Conservation (phyloP, 2,797 vertebrate species). For the Threskiornis aethiopicus region DNA sequence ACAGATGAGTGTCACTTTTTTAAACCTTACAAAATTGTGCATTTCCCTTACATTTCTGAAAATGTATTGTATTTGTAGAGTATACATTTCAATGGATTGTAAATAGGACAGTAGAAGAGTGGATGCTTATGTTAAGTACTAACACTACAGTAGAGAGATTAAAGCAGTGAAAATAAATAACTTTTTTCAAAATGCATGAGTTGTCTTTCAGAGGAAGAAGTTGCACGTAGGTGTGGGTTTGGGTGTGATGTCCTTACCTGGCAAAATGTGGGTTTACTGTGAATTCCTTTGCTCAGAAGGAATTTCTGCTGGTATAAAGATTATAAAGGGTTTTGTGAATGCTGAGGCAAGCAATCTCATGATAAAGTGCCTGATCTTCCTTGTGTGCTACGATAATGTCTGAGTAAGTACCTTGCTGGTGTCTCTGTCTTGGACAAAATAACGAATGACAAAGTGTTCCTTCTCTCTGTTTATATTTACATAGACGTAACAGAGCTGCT, state of each 20-base stretch:
- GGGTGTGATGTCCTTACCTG: not conserved
- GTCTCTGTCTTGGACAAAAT: not conserved
- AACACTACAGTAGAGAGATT: slow-evolving; percentile 77
- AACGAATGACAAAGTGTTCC: not conserved
- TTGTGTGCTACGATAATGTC: not conserved
- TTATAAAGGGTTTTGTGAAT: not conserved
- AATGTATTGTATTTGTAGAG: slow-evolving; percentile 88
- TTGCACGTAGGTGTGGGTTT: not conserved
- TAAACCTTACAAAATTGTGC: slow-evolving; percentile 60
- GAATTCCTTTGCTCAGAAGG: not conserved
- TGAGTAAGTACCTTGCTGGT: not conserved
- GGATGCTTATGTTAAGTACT: slow-evolving; percentile 72
- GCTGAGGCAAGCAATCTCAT: fast-evolving
- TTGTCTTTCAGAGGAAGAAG: not conserved
- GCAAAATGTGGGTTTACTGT: not conserved
- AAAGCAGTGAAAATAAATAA: slow-evolving; percentile 77
- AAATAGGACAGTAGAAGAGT: slow-evolving; percentile 75
- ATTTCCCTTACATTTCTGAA: slow-evolving; percentile 80
- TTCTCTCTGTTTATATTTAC: not conserved
- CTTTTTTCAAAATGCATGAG: slow-evolving; percentile 15
- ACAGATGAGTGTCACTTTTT: slow-evolving; percentile 67
- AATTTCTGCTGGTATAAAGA: not conserved
- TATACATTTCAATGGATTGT: slow-evolving; percentile 77
- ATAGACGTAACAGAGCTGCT: not conserved
- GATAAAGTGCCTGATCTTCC: not conserved